phyloP scores from a whole-genome alignment of 1,140 invertebrate genomes.

The Tetraneura akinire region DNA sequence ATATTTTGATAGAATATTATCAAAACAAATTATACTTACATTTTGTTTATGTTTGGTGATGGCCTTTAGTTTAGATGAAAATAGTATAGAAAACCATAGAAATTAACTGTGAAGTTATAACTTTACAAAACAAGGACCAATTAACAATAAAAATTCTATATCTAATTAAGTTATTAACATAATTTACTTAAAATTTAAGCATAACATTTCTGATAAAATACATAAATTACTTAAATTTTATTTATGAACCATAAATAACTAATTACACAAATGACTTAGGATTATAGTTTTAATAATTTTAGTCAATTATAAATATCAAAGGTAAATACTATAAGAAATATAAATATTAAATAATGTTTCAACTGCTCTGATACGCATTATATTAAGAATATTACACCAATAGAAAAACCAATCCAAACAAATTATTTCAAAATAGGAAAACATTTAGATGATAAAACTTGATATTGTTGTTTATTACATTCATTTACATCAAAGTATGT shows the following conservation, averaged over 20 bases:
- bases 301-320: not conserved
- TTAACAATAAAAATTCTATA: slow-evolving; percentile 11
- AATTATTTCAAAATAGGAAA: not conserved
- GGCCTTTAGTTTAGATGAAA: slow-evolving; percentile 23
- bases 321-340: not conserved
- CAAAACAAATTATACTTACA: slow-evolving; percentile 20
- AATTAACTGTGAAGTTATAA: not conserved
- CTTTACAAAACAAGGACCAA: not conserved
- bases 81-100: slow-evolving; percentile 7
- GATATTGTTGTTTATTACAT: no score
- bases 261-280: slow-evolving; percentile 11
- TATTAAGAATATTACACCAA: not conserved
- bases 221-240: not conserved
- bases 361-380: slow-evolving; percentile 13
- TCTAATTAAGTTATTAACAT: slow-evolving; percentile 27
- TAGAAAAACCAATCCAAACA: not conserved
- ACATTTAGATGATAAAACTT: no score
- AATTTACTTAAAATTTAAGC: slow-evolving; percentile 5
- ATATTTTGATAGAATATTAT: not conserved
- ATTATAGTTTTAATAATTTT: no score
- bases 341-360: not conserved
- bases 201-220: not conserved
- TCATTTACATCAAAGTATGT: no score
- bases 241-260: slow-evolving; percentile 3
- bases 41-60: not conserved